Conservation (phyloP, 2,113 vertebrate genomes). For the Saccopteryx leptura region DNA sequence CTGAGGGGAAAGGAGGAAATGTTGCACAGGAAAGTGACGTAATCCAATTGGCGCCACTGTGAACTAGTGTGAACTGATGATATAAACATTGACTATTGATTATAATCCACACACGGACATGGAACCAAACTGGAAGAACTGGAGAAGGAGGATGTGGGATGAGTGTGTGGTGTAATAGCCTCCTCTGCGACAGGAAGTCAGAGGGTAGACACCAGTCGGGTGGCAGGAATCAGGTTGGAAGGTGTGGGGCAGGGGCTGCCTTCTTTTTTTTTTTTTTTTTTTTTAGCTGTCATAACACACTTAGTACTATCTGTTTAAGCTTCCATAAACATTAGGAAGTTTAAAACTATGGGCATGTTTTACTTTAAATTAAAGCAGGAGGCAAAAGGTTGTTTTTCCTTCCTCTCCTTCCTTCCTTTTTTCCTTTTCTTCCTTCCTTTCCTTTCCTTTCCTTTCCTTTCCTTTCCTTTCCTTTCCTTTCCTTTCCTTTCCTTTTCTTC, state of each 20-base stretch:
- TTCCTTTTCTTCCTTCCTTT: too few species aligned
- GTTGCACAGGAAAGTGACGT: background rate
- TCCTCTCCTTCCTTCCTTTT: too few species aligned
- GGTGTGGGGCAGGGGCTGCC: background rate
- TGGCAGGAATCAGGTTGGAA: background rate
- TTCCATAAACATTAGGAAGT: too few species aligned
- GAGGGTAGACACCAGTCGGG: background rate
- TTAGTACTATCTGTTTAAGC: background rate
- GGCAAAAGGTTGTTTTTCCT: background rate
- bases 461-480: too few species aligned
- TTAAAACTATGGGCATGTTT: background rate
- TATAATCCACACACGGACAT: background rate
- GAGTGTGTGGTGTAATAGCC: background rate
- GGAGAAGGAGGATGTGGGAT: background rate
- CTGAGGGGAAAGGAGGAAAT: background rate
- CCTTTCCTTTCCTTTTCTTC: too few species aligned
- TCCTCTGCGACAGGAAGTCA: background rate
- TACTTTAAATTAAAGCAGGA: slow-evolving; percentile 20
- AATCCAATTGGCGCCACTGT: background rate
- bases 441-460: too few species aligned
- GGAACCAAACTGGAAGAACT: background rate
- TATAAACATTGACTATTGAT: slow-evolving; percentile 5
- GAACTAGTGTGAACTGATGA: background rate
- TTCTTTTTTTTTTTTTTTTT: background rate
- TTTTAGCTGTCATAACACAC: background rate